A percentile compares a stretch with the other conserved stretches of the same genome.
Conservation (phyloP, 2,888 invertebrate species). For the Gnatocerus cornutus region DNA sequence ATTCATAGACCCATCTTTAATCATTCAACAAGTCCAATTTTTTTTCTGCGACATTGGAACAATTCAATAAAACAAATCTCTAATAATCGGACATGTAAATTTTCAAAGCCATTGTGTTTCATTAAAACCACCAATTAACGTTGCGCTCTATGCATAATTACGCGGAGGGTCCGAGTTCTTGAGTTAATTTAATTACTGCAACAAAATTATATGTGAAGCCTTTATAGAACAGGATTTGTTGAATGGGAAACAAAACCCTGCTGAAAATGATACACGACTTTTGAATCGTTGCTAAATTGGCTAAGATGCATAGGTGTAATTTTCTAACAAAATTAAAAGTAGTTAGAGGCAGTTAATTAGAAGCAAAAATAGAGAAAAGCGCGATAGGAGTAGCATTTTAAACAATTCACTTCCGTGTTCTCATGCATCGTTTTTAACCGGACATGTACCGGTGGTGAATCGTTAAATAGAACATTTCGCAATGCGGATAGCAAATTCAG, state of each 20-base stretch:
- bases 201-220: slow-evolving; percentile 19
- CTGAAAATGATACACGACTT: too few relatives aligned
- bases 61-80: slow-evolving; percentile 3
- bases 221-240: slow-evolving; percentile 18
- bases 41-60: background rate
- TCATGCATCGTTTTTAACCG: slow-evolving; percentile 58
- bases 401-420: slow-evolving; percentile 54
- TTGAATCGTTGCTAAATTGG: background rate
- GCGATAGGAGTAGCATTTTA: slow-evolving; percentile 50
- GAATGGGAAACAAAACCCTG: background rate
- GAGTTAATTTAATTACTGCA: slow-evolving; percentile 19
- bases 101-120: slow-evolving; percentile 13
- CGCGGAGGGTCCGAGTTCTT: slow-evolving; percentile 22
- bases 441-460: slow-evolving; percentile 58
- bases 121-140: slow-evolving; percentile 23
- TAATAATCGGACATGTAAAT: slow-evolving; percentile 7
- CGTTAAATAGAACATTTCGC: slow-evolving; percentile 59
- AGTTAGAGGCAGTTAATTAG: slow-evolving; percentile 39
- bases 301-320: slow-evolving; percentile 2
- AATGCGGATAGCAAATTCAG: slow-evolving; percentile 59
- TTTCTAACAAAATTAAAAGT: slow-evolving; percentile 30
- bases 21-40: too few relatives aligned
- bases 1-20: too few relatives aligned
- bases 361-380: slow-evolving; percentile 37
- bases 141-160: slow-evolving; percentile 23